Conservation (phyloP, 2,113 vertebrate species). For the Rhea americana region DNA sequence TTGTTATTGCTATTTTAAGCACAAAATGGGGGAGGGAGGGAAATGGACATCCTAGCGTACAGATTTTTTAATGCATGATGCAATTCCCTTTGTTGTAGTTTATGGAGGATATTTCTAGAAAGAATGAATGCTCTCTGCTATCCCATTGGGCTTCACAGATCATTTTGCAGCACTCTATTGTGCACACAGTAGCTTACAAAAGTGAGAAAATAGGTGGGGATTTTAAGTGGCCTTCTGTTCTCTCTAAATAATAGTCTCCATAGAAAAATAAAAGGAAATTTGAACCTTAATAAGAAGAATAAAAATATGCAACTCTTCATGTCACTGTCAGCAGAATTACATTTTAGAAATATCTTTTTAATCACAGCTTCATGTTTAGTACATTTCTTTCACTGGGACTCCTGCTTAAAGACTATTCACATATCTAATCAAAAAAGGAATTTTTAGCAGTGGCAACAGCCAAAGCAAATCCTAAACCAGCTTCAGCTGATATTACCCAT, state of each 20-base stretch:
- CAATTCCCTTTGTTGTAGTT: slow-evolving; percentile 25
- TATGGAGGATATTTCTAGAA: background rate
- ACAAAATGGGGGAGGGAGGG: background rate
- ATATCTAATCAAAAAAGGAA: background rate
- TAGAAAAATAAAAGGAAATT: background rate
- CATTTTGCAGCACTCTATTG: background rate
- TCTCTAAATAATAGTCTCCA: background rate
- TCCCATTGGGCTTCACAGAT: background rate
- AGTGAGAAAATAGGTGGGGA: background rate
- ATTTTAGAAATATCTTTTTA: slow-evolving; percentile 14
- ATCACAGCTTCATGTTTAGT: background rate
- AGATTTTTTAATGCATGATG: background rate
- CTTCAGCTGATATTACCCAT: slow-evolving; percentile 29
- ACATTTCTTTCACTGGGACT: background rate
- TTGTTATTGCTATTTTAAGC: slow-evolving; percentile 58
- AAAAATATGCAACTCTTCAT: slow-evolving; percentile 10
- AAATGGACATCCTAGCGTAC: slow-evolving; percentile 15
- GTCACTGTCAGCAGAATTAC: background rate
- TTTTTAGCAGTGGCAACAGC: slow-evolving; percentile 30
- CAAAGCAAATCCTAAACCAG: slow-evolving; percentile 25
- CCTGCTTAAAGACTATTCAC: slow-evolving; percentile 17
- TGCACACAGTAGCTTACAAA: background rate
- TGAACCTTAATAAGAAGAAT: background rate
- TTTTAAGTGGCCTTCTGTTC: background rate
- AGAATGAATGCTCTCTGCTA: background rate